Evolutionary conservation across 2,888 invertebrate genomes (phyloP), one percentile per base, ranked within the genome.

Genomic region (Pocota personata): DNA sequence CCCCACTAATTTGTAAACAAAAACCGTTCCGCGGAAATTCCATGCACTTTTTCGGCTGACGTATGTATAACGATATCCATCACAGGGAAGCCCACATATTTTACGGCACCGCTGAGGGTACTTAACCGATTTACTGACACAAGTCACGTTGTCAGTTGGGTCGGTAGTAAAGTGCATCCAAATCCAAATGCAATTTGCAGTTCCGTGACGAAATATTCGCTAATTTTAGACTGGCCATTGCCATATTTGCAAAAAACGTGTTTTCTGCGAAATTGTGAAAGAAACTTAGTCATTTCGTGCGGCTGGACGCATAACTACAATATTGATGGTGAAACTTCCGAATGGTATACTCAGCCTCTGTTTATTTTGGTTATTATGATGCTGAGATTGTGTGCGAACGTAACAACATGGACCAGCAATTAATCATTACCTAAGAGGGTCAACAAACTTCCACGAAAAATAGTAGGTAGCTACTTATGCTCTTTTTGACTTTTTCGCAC

Each of bases 161-260:
- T 48, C 27, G 40, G 16, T 19, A 16, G 46, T 71, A 40, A 30
- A 64, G 43, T 78, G 78, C 27, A 62, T 69, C 58, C 14, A 8
- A 24, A 35, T 30, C 40, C 16, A 60, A 67, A 40, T 79, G 64
- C 57, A 71, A 40, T 48, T 52, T 66, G 60, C 60, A 66, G 64
- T 76, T 84, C 37, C 64, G 75, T 84, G 84, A 80, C 75, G 80
- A 80, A 71, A 71, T 21, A 32, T 66, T 43, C 19, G 12, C 19
- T 67, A 32, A 67, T 58, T 58, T 66, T 14, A 14, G 35, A 14
- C 21, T 7, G 43, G 12, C 30, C 27, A 46, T 19, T 1, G 32
- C 2, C 32, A 6, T 43, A 27, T 19, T 12, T 19, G 46, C 4
- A 19, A 19, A 4, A 50, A 46, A 24, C 32, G 48, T 55, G 48